Evolutionary conservation across 2,797 vertebrate genomes (phyloP).

Genomic region (Rhadinocentrus ornatus): DNA sequence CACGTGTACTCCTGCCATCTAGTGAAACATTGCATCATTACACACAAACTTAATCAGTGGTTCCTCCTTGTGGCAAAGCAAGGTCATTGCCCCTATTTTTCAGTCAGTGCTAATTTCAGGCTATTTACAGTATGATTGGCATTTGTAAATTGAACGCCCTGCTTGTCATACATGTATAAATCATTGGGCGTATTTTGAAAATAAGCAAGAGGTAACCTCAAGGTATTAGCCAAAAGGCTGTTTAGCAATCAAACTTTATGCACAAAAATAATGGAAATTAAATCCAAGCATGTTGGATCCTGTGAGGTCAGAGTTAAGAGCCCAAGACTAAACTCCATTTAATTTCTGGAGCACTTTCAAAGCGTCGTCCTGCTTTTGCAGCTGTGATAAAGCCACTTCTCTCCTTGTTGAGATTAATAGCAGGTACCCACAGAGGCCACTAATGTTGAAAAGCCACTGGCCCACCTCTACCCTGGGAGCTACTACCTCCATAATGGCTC

Average conservation of each 20-base stretch:
- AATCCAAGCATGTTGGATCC: constrained; percentile 17
- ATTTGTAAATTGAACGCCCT: constrained; percentile 28
- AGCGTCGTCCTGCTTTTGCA: constrained; percentile 47
- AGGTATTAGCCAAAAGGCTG: not conserved
- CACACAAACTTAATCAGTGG: constrained; percentile 28
- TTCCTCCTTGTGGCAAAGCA: constrained; percentile 67
- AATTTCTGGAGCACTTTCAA: constrained; percentile 54
- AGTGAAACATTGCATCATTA: constrained; percentile 30
- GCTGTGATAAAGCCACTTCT: constrained; percentile 64
- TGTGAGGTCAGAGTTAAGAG: constrained; percentile 38
- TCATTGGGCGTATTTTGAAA: constrained; percentile 7
- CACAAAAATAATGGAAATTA: constrained; percentile 12
- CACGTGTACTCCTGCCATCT: constrained; percentile 51
- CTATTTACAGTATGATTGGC: not conserved
- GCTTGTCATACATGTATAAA: constrained; percentile 19
- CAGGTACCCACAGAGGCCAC: constrained; percentile 56
- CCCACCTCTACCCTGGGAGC: constrained; percentile 65
- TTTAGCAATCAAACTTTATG: constrained; percentile 11
- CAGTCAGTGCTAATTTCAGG: not conserved
- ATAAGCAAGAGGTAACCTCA: not conserved
- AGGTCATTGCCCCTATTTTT: constrained; percentile 49
- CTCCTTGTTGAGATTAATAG: constrained; percentile 75
- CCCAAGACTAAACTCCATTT: constrained; percentile 56
- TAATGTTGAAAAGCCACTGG: constrained; percentile 63
- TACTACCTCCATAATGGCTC: constrained; percentile 61